Evolutionary conservation across 2,113 vertebrate genomes (phyloP).

Genomic region (Heliornis fulica): DNA sequence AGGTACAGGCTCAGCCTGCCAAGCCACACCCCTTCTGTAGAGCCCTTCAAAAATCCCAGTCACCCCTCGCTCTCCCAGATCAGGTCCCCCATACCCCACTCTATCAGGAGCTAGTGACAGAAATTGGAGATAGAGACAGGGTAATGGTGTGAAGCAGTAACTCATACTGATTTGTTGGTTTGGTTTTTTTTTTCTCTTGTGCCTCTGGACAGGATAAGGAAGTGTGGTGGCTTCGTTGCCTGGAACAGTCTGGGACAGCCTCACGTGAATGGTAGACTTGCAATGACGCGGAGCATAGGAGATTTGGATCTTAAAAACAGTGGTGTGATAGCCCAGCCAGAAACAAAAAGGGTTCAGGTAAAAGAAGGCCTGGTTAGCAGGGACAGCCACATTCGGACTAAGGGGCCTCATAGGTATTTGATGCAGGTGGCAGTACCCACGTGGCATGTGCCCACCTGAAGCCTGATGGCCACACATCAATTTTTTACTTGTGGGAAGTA

Average conservation of each 20-base stretch:
- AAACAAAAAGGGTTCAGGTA: conserved; percentile 88
- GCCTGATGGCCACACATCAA: fast-evolving
- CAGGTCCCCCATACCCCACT: not conserved
- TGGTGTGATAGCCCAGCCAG: conserved; percentile 93
- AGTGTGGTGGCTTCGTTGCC: conserved; percentile 89
- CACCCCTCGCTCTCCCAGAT: not conserved
- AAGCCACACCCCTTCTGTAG: not conserved
- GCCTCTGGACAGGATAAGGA: conserved; percentile 82
- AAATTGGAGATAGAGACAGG: not conserved
- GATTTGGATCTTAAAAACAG: conserved; percentile 91
- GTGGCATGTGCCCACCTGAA: fast-evolving
- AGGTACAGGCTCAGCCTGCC: not conserved
- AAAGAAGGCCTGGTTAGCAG: conserved; percentile 8
- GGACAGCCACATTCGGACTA: not conserved
- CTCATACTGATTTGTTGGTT: not conserved
- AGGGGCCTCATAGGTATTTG: not conserved
- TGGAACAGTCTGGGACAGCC: conserved; percentile 98
- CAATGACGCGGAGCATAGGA: conserved; percentile 97
- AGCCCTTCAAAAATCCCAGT: not conserved
- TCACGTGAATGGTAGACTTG: conserved; percentile 93
- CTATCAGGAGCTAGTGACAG: not conserved
- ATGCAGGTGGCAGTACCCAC: not conserved
- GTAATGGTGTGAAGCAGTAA: not conserved
- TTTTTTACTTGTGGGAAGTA: not conserved
- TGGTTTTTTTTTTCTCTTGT: not conserved